These are phyloP conservation scores for Lepus americanus DNA, from an alignment of 2,113 vertebrate genomes.

Conservation along the genomic window DNA sequence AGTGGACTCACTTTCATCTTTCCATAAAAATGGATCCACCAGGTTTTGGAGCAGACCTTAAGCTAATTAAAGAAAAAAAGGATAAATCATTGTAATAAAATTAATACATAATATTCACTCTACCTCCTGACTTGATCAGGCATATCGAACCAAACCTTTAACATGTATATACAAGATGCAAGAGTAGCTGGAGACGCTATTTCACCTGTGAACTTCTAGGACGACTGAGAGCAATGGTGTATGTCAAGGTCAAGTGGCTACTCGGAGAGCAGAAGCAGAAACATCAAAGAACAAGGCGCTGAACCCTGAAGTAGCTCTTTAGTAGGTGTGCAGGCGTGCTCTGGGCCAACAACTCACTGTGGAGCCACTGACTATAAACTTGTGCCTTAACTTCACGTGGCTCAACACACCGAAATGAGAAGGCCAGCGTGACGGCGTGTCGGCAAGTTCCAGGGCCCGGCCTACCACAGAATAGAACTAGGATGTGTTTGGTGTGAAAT, in stretches of 20 bases:
- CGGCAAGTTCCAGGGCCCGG: neutral
- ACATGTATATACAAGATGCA: neutral
- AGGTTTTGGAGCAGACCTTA: neutral
- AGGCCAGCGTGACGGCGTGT: neutral
- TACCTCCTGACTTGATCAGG: neutral
- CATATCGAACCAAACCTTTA: neutral
- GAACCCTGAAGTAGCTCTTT: neutral
- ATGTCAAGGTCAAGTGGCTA: no score
- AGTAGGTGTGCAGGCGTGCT: neutral
- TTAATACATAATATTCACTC: neutral
- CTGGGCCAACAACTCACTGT: neutral
- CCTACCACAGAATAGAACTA: neutral
- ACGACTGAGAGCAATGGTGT: neutral
- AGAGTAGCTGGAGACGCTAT: neutral
- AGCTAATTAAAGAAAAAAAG: neutral
- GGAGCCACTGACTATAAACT: neutral
- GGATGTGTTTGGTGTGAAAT: slow-evolving; percentile 26
- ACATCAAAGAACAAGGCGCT: neutral
- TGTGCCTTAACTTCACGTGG: neutral
- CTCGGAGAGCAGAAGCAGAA: neutral
- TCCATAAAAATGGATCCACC: neutral
- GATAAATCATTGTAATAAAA: neutral
- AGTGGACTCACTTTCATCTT: slow-evolving; percentile 9
- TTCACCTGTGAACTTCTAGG: neutral
- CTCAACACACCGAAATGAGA: neutral